These are phyloP conservation scores for Drosophila burlai DNA, from an alignment of 1,140 invertebrate species.

Conservation along the genomic window DNA sequence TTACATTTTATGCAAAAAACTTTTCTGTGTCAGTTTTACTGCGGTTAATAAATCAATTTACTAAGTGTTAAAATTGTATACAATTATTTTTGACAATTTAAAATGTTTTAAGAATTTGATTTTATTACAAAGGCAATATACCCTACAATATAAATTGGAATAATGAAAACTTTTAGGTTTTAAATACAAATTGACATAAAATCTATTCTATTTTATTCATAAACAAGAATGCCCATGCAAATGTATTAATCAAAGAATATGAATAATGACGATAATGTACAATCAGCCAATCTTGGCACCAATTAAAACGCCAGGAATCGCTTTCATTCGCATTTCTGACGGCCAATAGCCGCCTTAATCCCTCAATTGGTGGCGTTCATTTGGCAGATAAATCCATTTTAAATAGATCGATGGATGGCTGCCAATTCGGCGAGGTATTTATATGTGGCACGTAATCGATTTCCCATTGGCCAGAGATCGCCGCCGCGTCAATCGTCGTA, in stretches of 20 bases:
- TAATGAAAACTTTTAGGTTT: too few relatives aligned
- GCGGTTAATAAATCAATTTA: too few relatives aligned
- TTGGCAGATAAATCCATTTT: conserved; percentile 26
- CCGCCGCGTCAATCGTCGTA: conserved; percentile 29
- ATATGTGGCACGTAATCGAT: conserved; percentile 1
- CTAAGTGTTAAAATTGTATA: too few relatives aligned
- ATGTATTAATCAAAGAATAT: background rate
- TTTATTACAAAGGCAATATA: too few relatives aligned
- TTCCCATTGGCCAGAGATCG: conserved; percentile 17
- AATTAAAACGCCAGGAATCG: conserved; percentile 8
- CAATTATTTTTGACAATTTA: too few relatives aligned
- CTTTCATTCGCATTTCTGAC: conserved; percentile 6
- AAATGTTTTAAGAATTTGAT: too few relatives aligned
- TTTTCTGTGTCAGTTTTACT: too few relatives aligned
- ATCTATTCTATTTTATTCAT: background rate
- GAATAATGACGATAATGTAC: background rate
- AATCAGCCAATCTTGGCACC: background rate
- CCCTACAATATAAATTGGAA: too few relatives aligned
- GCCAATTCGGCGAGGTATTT: conserved; percentile 2
- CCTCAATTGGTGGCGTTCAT: conserved; percentile 4
- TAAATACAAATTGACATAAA: background rate
- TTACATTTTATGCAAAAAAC: too few relatives aligned
- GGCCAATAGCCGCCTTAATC: background rate
- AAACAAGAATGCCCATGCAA: background rate
- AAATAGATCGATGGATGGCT: conserved; percentile 18